Base-by-base conservation (phyloP, 2,113 vertebrate genomes). In the Lanius collurio region DNA sequence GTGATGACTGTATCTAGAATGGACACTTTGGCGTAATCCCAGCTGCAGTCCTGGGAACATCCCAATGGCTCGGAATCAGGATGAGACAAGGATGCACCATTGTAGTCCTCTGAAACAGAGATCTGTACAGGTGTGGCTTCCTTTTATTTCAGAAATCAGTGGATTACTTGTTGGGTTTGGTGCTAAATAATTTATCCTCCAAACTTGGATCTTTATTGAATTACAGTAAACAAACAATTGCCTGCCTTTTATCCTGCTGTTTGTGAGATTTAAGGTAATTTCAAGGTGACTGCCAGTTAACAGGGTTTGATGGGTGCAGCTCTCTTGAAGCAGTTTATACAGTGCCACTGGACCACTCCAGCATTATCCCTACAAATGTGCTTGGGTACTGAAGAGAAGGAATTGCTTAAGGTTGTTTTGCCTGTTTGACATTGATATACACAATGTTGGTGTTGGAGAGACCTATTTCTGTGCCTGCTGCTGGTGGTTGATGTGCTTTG, bases 21-120 rank as follows among this genome's bases (percentile, higher is more conserved):
- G 35, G 26, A 37, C 33, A 6, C 47, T 88, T 65, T 10, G 19
- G 42, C 59, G 9, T 35, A 21, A 41, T 68, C 53, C 23, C 53
- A 47, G 15, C 27, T 83, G 31, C 59, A 56, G 73, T 41, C 46
- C 69, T 53, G 44, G 76, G 67, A 74, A 2, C 11, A 11, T 17
- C 49, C 26, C 7, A 8, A 0, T 39, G 53, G 31, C 37, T 85
- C 0, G 0, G 18, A 46, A 16, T 13, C 23, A 47, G 62, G 21
- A 7, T 59, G 64, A 49, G 33, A 46, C 0, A 5, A 20, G 4
- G 23, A 13, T 2, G 2, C 2, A 3, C 27, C 33, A 83, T 44
- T 52, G 21, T 35, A 46, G 31, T 15, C 26, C 15, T 41, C 56
- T 44, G 63, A 47, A 78, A 37, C 5, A 27, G 57, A 15, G n/a